phyloP scores from a whole-genome alignment of 2,113 vertebrate species.

The Saguinus midas region DNA sequence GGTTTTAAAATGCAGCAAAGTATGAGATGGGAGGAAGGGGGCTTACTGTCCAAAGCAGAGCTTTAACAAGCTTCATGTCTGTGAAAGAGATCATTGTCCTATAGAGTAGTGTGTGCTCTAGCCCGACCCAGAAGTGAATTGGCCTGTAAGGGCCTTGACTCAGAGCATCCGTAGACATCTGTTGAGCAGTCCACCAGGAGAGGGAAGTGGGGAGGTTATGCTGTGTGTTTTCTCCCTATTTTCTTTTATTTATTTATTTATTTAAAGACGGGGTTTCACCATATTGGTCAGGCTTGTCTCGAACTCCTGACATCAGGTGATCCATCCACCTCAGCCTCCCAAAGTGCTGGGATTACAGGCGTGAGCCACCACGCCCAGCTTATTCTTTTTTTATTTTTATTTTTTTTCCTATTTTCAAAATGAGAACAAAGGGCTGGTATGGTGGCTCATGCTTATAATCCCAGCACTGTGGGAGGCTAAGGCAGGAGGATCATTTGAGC shows the following conservation, averaged over 20 bases:
- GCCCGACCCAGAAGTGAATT: not conserved
- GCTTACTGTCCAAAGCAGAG: not conserved
- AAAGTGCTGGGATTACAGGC: too few relatives aligned
- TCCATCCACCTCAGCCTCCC: too few relatives aligned
- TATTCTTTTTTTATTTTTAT: too few relatives aligned
- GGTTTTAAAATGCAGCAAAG: slow-evolving; percentile 11
- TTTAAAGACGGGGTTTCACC: too few relatives aligned
- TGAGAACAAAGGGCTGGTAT: not conserved
- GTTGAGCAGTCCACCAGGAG: not conserved
- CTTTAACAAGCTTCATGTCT: not conserved
- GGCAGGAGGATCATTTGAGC: too few relatives aligned
- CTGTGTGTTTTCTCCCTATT: not conserved
- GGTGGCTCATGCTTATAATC: too few relatives aligned
- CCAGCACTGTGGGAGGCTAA: too few relatives aligned
- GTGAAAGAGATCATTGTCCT: not conserved
- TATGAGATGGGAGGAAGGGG: not conserved
- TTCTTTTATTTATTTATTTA: not conserved
- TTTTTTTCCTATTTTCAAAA: not conserved
- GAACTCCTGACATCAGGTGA: too few relatives aligned
- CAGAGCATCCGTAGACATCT: not conserved
- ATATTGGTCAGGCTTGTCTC: too few relatives aligned
- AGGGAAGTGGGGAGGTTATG: not conserved
- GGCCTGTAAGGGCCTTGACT: not conserved
- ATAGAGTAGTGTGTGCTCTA: not conserved
- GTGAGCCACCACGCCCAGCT: too few relatives aligned